phyloP scores from a whole-genome alignment of 2,888 invertebrate species.

The Marronus borbonicus region DNA sequence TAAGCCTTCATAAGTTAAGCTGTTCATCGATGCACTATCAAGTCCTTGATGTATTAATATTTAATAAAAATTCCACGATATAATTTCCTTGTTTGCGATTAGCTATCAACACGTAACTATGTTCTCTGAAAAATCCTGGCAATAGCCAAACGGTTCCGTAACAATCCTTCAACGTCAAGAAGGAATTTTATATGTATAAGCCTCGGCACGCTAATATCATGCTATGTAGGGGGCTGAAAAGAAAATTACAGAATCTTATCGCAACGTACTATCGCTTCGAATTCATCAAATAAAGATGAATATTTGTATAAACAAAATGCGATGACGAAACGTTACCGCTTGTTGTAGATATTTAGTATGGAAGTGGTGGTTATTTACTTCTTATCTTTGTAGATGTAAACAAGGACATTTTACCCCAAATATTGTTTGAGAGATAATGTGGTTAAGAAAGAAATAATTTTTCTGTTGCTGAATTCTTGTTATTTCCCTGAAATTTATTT shows the following conservation, averaged over 20 bases:
- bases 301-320: neutral
- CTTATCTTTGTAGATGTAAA: too few relatives aligned
- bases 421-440: too few relatives aligned
- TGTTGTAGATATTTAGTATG: neutral
- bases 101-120: conserved; percentile 19
- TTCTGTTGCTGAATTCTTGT: too few relatives aligned
- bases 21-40: neutral
- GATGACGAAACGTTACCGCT: neutral
- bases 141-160: neutral
- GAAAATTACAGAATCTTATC: conserved; percentile 22
- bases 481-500: too few relatives aligned
- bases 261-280: conserved; percentile 8
- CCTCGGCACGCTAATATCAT: conserved; percentile 15
- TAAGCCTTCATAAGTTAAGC: neutral
- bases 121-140: conserved; percentile 7
- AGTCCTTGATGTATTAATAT: conserved; percentile 1
- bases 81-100: conserved; percentile 18
- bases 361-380: too few relatives aligned
- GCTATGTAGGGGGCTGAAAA: conserved; percentile 11
- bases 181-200: conserved; percentile 14
- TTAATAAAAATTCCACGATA: conserved; percentile 2
- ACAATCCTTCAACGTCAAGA: conserved; percentile 21
- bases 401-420: too few relatives aligned
- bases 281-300: conserved; percentile 3
- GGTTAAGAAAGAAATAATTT: too few relatives aligned